Base-by-base conservation (phyloP, 2,113 vertebrate species). In the Myrmecobius fasciatus region DNA sequence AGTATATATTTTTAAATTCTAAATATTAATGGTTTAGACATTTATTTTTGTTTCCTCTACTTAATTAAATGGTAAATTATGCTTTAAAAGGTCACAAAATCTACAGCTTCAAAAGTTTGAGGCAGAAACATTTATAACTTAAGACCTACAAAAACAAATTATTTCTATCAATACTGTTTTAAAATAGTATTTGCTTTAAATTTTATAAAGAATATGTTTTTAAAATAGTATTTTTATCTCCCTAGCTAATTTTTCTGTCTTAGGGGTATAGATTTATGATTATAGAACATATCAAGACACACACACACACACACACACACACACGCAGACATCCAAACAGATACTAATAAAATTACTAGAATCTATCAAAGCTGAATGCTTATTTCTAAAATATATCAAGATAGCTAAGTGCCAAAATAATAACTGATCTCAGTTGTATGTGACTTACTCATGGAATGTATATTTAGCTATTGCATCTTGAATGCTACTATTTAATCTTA, bases 301-400 rank as follows among this genome's bases (percentile, higher is more conserved):
- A 9, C 6, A 54, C n/a, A n/a, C n/a, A n/a, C n/a, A n/a, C n/a
- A n/a, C n/a, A n/a, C 28, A 67, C 49, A 51, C 3, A 67, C 9
- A 31, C 14, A 36, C 36, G 36, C 11, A 67, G 47, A 31, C n/a
- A 92, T 46, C n/a, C 67, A 53, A n/a, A 47, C 14, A 46, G 83
- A 43, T 46, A 53, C 28, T 26, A 88, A 88, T 25, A 53, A 88
- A 53, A 89, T 89, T 91, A 10, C 89, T 89, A 91, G 43, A 90
- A 91, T 91, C 89, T 92, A 31, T 91, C 94, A 75, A 88, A 92
- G 97, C 11, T 8, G 31, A 95, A 46, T 53, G 89, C 94, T 95
- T 93, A 51, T 54, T 96, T 97, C 95, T 96, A 49, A 95, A 96
- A 88, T 94, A 51, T 92, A 25, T 52, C 53, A 92, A 53, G 25